Percentiles rank a stretch among this genome's conserved stretches.
Conservation (phyloP, 2,888 invertebrate species). For the Scrobipalpa atriplicella region DNA sequence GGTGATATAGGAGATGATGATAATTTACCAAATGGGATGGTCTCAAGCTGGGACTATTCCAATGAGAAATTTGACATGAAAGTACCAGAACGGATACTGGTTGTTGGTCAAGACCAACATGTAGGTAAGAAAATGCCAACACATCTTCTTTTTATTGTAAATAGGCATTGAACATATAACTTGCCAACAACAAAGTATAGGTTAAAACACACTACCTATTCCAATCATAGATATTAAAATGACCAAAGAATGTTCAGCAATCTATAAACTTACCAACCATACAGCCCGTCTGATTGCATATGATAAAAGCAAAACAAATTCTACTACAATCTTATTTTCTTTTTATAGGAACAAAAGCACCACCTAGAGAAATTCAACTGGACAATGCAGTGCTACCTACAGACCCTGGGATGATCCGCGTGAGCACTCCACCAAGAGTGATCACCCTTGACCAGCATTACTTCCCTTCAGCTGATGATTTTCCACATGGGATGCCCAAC, state of each 20-base stretch:
- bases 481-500: slow-evolving; percentile 55
- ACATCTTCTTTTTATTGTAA: background rate
- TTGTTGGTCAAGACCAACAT: slow-evolving; percentile 90
- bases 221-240: no score
- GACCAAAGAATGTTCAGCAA: no score
- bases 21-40: slow-evolving; percentile 82
- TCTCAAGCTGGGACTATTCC: slow-evolving; percentile 84
- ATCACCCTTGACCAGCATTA: slow-evolving; percentile 93
- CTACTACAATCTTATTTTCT: background rate
- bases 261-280: no score
- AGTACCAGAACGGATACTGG: slow-evolving; percentile 96
- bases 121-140: slow-evolving; percentile 66
- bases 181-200: background rate
- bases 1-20: slow-evolving; percentile 87
- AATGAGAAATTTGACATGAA: slow-evolving; percentile 94
- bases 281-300: no score
- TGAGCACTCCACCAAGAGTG: slow-evolving; percentile 94
- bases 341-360: slow-evolving; percentile 87
- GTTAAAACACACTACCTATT: no score
- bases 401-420: slow-evolving; percentile 88
- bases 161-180: background rate
- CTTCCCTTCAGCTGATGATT: slow-evolving; percentile 87
- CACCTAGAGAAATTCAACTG: slow-evolving; percentile 93
- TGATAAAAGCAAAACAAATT: background rate
- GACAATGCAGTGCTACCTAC: slow-evolving; percentile 91